These are phyloP conservation scores for Crotalus tigris DNA, from an alignment of 2,113 vertebrate genomes.

Conservation along the genomic window DNA sequence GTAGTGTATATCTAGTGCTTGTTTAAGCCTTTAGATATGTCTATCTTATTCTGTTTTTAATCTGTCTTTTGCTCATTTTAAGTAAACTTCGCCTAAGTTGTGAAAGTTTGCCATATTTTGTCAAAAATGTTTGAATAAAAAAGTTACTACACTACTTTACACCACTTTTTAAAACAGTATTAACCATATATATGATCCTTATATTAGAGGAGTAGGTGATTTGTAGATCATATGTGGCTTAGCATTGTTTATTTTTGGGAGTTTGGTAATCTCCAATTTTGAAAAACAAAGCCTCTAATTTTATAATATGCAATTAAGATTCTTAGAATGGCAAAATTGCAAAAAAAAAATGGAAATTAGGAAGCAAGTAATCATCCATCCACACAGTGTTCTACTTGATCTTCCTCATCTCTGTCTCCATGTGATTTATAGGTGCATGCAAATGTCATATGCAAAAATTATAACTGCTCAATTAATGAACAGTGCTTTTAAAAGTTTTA, in stretches of 20 bases:
- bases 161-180: neutral
- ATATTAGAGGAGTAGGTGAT: neutral
- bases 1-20: neutral
- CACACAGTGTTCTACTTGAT: neutral
- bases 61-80: neutral
- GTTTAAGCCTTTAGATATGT: neutral
- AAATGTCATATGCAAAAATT: neutral
- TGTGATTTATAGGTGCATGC: neutral
- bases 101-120: neutral
- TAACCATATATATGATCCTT: neutral
- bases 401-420: neutral
- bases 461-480: neutral
- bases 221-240: neutral
- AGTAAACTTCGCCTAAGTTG: neutral
- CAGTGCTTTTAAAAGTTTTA: neutral
- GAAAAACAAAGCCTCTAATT: neutral
- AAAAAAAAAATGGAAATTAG: neutral
- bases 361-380: neutral
- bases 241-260: neutral
- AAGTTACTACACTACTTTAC: neutral
- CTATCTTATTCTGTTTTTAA: neutral
- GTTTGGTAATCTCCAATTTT: neutral
- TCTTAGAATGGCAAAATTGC: neutral
- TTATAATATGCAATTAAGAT: neutral
- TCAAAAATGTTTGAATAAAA: neutral